These are phyloP conservation scores for Chelonoidis abingdonii DNA, from an alignment of 2,113 vertebrate species.

Conservation along the genomic window DNA sequence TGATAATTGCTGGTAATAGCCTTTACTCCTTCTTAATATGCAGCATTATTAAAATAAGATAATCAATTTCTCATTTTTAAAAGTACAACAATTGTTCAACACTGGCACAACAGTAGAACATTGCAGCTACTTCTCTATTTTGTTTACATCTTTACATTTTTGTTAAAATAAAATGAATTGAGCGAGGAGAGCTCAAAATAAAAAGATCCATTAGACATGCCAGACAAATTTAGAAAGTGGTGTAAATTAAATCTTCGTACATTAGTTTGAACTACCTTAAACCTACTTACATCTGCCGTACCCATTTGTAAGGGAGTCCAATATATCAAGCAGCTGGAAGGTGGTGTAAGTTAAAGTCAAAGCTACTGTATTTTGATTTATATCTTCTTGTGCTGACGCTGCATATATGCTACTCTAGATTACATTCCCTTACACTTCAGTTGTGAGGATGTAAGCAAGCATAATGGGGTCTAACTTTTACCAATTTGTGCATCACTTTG, in stretches of 20 bases:
- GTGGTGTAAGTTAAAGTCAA: neutral
- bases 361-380: neutral
- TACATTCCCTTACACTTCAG: neutral
- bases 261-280: neutral
- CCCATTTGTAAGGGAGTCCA: neutral
- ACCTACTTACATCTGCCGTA: neutral
- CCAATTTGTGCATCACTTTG: neutral
- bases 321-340: neutral
- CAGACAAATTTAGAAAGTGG: neutral
- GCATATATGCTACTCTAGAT: neutral
- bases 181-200: neutral
- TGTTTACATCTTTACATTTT: neutral
- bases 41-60: neutral
- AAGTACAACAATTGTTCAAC: neutral
- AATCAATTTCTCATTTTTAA: neutral
- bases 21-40: neutral
- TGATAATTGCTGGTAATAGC: neutral
- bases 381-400: neutral
- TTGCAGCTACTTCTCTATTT: neutral
- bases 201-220: neutral
- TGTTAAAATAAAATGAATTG: neutral
- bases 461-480: neutral
- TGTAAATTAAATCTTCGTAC: too few species aligned
- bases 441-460: neutral
- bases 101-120: neutral